Evolutionary conservation across 1,140 invertebrate species (phyloP), one percentile per base, ranked within the genome.

Genomic region (Nephotettix cincticeps): DNA sequence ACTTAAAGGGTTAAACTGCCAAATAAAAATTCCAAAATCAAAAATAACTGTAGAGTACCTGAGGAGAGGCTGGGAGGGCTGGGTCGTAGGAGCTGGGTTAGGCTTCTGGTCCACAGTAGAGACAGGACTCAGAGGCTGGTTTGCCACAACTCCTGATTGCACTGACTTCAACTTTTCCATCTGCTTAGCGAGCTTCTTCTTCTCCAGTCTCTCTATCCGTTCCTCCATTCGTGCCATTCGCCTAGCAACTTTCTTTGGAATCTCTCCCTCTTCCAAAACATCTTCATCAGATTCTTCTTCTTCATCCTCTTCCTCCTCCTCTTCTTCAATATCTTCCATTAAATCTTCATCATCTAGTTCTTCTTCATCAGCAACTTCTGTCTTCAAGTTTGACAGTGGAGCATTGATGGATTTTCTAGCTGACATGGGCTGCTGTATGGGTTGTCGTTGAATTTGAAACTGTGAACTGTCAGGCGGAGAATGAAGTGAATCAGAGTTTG

Each of bases 281-380:
- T 78, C 76, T 21, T 78, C 75, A 32, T 73, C 73, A 9, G 78
- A 77, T 17, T 77, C 75, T 25, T 78, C 79, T 56, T 80, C 77
- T 25, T 80, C 77, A 23, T 77, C 76, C 27, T 73, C 73, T 47
- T 76, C 71, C 3, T 76, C 76, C 21, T 76, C 70, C 29, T 73
- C 71, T n/a, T 73, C 71, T 14, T 72, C 72, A 6, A 21, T 32
- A 64, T 69, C 69, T 1, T 66, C 19, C 54, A 73, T 66, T 9
- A 73, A 72, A 1, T 74, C 74, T n/a, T 68, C 58, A 1, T 71
- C 65, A 0, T 64, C 43, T 4, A 69, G 80, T 70, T 83, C 81
- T 11, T 80, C 80, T 72, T 80, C 78, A 3, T 79, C 78, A 23
- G 77, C 78, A 45, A 79, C 43, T 28, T 61, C 56, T 27, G 25